Conservation (phyloP, 2,113 vertebrate genomes). For the Nothobranchius furzeri region DNA sequence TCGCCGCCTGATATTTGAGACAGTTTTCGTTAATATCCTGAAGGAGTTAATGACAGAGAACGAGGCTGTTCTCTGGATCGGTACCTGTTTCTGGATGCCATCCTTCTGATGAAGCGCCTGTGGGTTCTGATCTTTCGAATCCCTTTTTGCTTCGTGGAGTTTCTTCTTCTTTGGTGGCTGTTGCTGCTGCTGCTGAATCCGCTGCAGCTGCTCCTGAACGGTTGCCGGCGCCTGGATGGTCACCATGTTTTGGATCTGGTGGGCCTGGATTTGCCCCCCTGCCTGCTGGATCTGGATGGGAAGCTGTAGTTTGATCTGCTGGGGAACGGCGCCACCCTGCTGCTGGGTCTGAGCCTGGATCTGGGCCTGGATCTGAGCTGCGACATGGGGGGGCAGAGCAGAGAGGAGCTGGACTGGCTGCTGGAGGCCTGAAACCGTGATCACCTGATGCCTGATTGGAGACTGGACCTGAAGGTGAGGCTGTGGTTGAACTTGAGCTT, state of each 20-base stretch:
- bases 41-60: background rate
- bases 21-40: background rate
- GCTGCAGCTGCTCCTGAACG: conserved; percentile 92
- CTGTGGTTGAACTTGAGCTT: conserved; percentile 75
- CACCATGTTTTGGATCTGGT: conserved; percentile 93
- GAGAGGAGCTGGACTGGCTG: conserved; percentile 89
- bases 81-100: conserved; percentile 93
- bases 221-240: conserved; percentile 88
- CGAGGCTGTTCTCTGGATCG: background rate
- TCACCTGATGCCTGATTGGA: conserved; percentile 87
- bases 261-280: conserved; percentile 80
- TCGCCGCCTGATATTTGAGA: conserved; percentile 80
- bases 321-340: conserved; percentile 84
- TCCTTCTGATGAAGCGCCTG: conserved; percentile 87
- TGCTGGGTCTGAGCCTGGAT: conserved; percentile 82
- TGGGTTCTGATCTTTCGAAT: conserved; percentile 87
- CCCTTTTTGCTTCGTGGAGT: conserved; percentile 82
- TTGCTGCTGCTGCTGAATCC: conserved; percentile 90
- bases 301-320: conserved; percentile 90
- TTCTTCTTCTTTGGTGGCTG: conserved; percentile 77
- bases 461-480: conserved; percentile 82
- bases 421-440: conserved; percentile 88
- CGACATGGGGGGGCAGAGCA: conserved; percentile 67
- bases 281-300: conserved; percentile 88
- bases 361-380: conserved; percentile 84